phyloP scores from a whole-genome alignment of 2,888 invertebrate species.

The Pasiphila rectangulata region DNA sequence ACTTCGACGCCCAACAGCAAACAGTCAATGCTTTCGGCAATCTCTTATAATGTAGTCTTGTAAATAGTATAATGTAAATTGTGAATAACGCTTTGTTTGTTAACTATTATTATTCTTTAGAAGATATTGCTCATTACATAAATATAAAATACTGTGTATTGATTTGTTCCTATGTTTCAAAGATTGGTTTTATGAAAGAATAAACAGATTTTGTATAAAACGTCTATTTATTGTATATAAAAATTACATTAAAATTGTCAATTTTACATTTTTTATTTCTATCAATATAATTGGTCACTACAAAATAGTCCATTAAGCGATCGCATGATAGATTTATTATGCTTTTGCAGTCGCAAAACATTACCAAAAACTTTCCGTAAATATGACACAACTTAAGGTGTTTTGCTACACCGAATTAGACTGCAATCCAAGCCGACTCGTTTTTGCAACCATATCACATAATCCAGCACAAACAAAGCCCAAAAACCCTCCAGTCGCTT shows the following conservation, averaged over 20 bases:
- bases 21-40: slow-evolving; percentile 59
- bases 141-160: slow-evolving; percentile 23
- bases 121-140: slow-evolving; percentile 35
- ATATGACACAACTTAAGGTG: slow-evolving; percentile 38
- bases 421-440: slow-evolving; percentile 36
- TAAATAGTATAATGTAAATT: slow-evolving; percentile 40
- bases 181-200: slow-evolving; percentile 47
- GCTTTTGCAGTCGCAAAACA: slow-evolving; percentile 62
- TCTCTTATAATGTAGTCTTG: slow-evolving; percentile 58
- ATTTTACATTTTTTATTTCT: slow-evolving; percentile 74
- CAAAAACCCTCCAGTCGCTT: slow-evolving; percentile 9
- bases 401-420: slow-evolving; percentile 42
- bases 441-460: slow-evolving; percentile 37
- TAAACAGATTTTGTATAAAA: slow-evolving; percentile 74
- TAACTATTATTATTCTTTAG: slow-evolving; percentile 38
- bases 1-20: slow-evolving; percentile 62
- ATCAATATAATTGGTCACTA: slow-evolving; percentile 80
- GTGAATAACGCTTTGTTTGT: slow-evolving; percentile 45
- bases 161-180: slow-evolving; percentile 54
- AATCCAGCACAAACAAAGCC: slow-evolving; percentile 25
- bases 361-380: slow-evolving; percentile 47
- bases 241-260: slow-evolving; percentile 81
- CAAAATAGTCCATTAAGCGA: slow-evolving; percentile 78
- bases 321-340: slow-evolving; percentile 70
- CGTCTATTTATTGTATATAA: slow-evolving; percentile 81